These are phyloP conservation scores for Drosophila anomalata DNA, from an alignment of 2,888 invertebrate species.

Conservation along the genomic window DNA sequence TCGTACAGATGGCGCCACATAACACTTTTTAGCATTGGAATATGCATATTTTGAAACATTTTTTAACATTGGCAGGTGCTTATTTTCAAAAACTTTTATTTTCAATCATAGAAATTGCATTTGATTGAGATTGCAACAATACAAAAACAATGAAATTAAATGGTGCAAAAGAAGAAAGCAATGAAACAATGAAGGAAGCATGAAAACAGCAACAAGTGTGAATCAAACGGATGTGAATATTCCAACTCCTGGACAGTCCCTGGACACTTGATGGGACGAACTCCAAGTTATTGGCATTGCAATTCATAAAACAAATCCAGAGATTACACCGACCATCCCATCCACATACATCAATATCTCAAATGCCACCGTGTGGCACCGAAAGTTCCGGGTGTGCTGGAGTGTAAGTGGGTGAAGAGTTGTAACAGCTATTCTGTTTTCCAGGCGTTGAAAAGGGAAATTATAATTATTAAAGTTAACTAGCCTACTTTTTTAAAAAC, in stretches of 20 bases:
- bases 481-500: not conserved
- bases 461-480: not conserved
- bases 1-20: not conserved
- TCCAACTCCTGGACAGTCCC: too few relatives aligned
- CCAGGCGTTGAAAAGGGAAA: not conserved
- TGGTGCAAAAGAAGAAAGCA: too few relatives aligned
- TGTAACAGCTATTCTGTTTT: not conserved
- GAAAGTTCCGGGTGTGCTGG: conserved; percentile 26
- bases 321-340: conserved; percentile 38
- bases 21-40: too few relatives aligned
- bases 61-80: too few relatives aligned
- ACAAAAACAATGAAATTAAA: too few relatives aligned
- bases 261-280: conserved; percentile 25
- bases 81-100: too few relatives aligned
- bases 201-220: too few relatives aligned
- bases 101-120: too few relatives aligned
- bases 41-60: too few relatives aligned
- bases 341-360: conserved; percentile 56
- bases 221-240: too few relatives aligned
- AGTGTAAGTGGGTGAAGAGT: not conserved
- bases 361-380: conserved; percentile 64
- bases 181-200: too few relatives aligned
- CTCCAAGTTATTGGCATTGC: conserved; percentile 75
- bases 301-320: conserved; percentile 78
- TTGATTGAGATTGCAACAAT: too few relatives aligned